Evolutionary conservation across 2,888 invertebrate species (phyloP).

Genomic region (Priocnemis perturbator): DNA sequence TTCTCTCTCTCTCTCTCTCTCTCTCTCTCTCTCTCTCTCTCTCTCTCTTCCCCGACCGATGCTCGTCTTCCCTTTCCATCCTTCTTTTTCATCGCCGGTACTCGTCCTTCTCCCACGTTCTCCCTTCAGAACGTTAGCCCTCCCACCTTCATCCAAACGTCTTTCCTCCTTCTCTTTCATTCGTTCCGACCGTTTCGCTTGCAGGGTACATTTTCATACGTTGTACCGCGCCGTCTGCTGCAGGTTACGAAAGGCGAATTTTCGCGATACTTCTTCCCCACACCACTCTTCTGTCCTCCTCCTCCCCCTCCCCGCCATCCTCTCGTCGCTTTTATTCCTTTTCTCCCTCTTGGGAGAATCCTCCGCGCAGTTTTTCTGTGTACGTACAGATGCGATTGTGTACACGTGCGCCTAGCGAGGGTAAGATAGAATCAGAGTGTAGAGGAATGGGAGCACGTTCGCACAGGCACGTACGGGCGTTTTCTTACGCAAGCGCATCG

Average conservation of each 20-base stretch:
- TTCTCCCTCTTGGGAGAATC: constrained; percentile 3
- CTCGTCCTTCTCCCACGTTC: no score
- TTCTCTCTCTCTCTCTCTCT: no score
- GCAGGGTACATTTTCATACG: constrained; percentile 36
- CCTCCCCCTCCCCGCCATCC: not conserved
- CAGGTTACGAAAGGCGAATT: constrained; percentile 39
- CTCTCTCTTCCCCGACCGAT: not conserved
- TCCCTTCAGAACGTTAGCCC: no score
- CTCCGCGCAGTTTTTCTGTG: constrained; percentile 10
- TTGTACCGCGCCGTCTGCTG: constrained; percentile 3
- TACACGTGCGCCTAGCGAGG: no score
- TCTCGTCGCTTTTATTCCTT: constrained; percentile 1
- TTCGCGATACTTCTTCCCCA: no score
- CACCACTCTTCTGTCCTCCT: no score
- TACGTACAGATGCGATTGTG: not conserved
- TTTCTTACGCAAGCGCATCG: constrained; percentile 23
- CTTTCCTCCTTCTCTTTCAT: not conserved
- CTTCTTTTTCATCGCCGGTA: no score
- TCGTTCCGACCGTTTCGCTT: not conserved
- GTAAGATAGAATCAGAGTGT: not conserved
- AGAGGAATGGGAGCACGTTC: not conserved
- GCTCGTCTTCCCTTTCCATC: not conserved
- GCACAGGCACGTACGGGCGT: constrained; percentile 3
- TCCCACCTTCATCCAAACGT: no score
- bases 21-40: no score